Percentiles rank a stretch among this genome's conserved stretches.
Conservation (phyloP, 1,140 invertebrate genomes). For the Psix sp. region DNA sequence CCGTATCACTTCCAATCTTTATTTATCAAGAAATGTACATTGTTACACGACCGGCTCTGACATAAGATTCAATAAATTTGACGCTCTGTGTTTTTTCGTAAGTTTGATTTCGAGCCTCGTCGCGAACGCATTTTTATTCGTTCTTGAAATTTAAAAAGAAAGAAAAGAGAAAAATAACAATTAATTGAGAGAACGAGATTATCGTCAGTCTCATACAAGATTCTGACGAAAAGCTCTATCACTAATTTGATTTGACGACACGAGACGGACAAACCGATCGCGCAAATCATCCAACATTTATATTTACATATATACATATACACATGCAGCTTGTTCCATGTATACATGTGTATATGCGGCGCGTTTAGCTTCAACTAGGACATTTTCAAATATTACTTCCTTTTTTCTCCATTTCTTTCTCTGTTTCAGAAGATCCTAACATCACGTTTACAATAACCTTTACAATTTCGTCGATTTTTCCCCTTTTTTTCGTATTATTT, state of each 20-base stretch:
- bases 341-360: slow-evolving; percentile 54
- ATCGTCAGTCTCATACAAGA: slow-evolving; percentile 39
- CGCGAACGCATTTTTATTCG: slow-evolving; percentile 52
- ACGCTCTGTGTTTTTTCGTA: slow-evolving; percentile 55
- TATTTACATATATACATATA: slow-evolving; percentile 63
- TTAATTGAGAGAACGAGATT: slow-evolving; percentile 26
- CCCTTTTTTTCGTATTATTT: slow-evolving; percentile 15
- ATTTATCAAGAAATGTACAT: slow-evolving; percentile 75
- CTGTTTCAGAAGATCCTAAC: slow-evolving; percentile 44
- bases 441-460: slow-evolving; percentile 22
- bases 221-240: slow-evolving; percentile 61
- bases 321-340: slow-evolving; percentile 45
- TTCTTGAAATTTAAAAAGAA: slow-evolving; percentile 29
- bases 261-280: slow-evolving; percentile 62
- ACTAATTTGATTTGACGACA: slow-evolving; percentile 74
- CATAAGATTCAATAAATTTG: slow-evolving; percentile 36
- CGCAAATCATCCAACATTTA: slow-evolving; percentile 65
- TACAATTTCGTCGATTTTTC: slow-evolving; percentile 7
- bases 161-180: slow-evolving; percentile 36
- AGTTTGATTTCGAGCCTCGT: slow-evolving; percentile 52
- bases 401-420: slow-evolving; percentile 56
- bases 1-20: slow-evolving; percentile 71
- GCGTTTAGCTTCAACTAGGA: slow-evolving; percentile 69
- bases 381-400: slow-evolving; percentile 66
- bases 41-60: slow-evolving; percentile 68